These are phyloP conservation scores for Clarias gariepinus DNA, from an alignment of 2,113 vertebrate species.

Conservation along the genomic window DNA sequence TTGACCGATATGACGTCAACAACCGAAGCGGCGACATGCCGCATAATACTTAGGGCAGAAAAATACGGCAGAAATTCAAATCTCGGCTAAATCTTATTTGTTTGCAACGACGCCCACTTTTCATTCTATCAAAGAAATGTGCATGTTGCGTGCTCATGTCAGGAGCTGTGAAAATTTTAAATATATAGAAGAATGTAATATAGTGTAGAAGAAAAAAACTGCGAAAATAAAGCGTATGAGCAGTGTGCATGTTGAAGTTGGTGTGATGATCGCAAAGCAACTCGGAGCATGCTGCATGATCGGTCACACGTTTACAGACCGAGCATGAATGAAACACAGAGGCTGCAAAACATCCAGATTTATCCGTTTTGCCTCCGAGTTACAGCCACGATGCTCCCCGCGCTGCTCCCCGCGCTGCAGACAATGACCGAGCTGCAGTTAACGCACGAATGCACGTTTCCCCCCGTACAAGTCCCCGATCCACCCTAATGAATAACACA, in stretches of 20 bases:
- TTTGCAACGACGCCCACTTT: conserved; percentile 4
- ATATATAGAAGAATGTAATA: no score
- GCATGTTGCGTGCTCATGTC: neutral
- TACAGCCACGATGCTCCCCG: neutral
- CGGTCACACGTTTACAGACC: neutral
- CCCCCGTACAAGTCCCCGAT: no score
- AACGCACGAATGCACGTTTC: neutral
- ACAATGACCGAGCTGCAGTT: neutral
- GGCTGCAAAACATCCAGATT: neutral
- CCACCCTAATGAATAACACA: neutral
- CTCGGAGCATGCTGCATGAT: neutral
- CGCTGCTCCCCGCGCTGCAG: neutral
- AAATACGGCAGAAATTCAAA: neutral
- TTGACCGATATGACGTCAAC: neutral
- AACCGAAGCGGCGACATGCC: no score
- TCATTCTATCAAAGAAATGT: neutral
- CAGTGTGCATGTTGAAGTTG: neutral
- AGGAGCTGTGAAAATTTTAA: neutral
- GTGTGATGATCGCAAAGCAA: conserved; percentile 1
- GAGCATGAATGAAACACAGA: neutral
- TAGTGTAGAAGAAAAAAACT: accelerated
- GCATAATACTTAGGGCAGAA: neutral
- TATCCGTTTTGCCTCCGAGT: neutral
- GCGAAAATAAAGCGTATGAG: neutral
- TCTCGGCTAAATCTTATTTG: neutral